Conservation (phyloP, 2,113 vertebrate genomes). For the Gavialis gangeticus region DNA sequence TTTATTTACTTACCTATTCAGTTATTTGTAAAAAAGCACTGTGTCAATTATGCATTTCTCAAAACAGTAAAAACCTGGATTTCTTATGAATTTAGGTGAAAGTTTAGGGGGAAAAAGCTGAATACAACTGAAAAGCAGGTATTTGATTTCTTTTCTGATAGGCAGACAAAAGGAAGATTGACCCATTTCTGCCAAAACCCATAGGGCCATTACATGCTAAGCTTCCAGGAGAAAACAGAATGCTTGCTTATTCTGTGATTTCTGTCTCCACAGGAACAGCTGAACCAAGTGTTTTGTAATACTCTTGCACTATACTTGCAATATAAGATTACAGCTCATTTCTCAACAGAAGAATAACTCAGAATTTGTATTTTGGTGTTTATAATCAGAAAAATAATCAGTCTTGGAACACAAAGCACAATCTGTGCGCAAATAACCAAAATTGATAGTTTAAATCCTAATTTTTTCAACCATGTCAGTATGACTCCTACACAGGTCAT, state of each 20-base stretch:
- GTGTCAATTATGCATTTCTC: background rate
- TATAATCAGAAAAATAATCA: background rate
- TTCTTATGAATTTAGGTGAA: background rate
- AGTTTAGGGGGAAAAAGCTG: background rate
- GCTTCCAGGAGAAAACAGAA: background rate
- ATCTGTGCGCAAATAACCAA: background rate
- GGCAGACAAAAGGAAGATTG: constrained; percentile 68
- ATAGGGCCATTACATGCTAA: background rate
- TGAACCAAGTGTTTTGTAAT: constrained; percentile 28
- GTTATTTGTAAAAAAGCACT: too few relatives aligned
- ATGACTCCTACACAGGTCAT: constrained; percentile 35
- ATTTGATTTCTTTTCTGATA: constrained; percentile 24
- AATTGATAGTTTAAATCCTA: background rate
- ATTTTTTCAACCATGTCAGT: background rate
- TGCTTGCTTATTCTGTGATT: background rate
- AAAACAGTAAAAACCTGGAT: background rate
- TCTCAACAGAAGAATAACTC: background rate
- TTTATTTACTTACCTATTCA: background rate
- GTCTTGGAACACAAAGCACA: background rate
- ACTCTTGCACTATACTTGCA: background rate
- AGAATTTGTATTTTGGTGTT: background rate
- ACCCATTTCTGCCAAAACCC: constrained; percentile 67
- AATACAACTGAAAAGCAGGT: background rate
- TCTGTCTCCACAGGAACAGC: constrained; percentile 7
- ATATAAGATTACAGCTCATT: background rate